Base-by-base conservation (phyloP, 2,113 vertebrate genomes). In the Pyrgilauda ruficollis region DNA sequence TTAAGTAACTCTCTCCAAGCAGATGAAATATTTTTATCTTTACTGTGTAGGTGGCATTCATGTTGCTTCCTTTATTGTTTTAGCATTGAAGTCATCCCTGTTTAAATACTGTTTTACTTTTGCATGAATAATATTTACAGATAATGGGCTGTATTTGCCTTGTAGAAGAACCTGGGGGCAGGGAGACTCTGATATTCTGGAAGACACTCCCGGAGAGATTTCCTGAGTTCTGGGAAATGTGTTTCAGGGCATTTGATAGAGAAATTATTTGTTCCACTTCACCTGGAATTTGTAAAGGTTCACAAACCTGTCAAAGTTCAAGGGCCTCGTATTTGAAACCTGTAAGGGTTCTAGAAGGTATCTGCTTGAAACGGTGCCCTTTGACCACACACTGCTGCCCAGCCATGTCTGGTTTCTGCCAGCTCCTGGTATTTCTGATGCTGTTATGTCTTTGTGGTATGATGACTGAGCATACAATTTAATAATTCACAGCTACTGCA, bases 1-100 rank as follows among this genome's bases (percentile, higher is more conserved):
- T 66, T 90, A 3, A 76, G 66, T 79, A 76, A 64, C 37, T 76
- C 24, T 43, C n/a, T 87, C 33, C 55, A 64, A 81, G 66, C n/a
- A 83, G 30, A 47, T 79, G 30, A 59, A 93, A 64, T 91, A 47
- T 56, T 78, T 91, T 76, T 61, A 33, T 84, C 89, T 94, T 75
- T 68, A 22, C 61, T 43, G 8, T n/a, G 49, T 82, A 82, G 66
- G 53, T 84, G 56, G 66, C 52, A n/a, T 64, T 26, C 18, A 26
- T 69, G 49, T 87, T 95, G 21, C 44, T 95, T 93, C 20, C 39
- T 68, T 91, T 87, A 76, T 41, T 93, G 56, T 84, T 93, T 88
- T 66, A 53, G 23, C 49, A 14, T 47, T 75, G 33, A 87, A 78
- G 44, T 85, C 23, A 75, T 59, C 33, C 27, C 31, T 75, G 28